Base-by-base conservation (phyloP, 2,113 vertebrate species). In the Amazona vittata region DNA sequence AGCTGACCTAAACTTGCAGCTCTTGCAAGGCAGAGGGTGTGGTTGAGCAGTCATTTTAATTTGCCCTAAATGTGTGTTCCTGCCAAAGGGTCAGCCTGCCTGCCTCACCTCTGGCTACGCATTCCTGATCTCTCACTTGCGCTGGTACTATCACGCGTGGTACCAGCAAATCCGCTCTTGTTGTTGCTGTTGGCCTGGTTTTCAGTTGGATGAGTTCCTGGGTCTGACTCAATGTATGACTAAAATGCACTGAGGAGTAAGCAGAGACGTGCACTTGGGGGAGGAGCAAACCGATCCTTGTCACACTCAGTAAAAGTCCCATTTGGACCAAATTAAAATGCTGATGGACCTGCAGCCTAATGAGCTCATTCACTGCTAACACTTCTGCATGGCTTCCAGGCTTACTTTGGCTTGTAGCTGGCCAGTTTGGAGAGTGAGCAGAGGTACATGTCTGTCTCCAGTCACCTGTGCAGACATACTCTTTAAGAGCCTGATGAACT, bases 201-300 rank as follows among this genome's bases (percentile, higher is more conserved):
- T 80, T 50, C 62, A n/a, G 19, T 6, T 96, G 95, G 85, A 69
- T 83, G 70, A 47, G 28, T 90, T 94, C 94, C 96, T 83, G 88
- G 43, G 10, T 60, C 78, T 95, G 92, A 92, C 85, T 95, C 87
- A 90, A 14, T 0, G 55, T 52, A 5, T 91, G 81, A 64, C 65
- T 67, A 14, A 84, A 93, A 55, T 16, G 9, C 7, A 11, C 44
- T 0, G 1, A 63, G 85, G 55, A 84, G 53, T 37, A 37, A 8
- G 52, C 4, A 3, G 49, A 59, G 79, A 24, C 0, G 1, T 24
- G 69, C 1, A 0, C 28, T 17, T 19, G 16, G 22, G 25, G 37
- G 17, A 83, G 50, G 57, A 76, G 63, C 0, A 2, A 13, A 41
- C 35, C 4, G 8, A 29, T 92, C 18, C 75, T 86, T 12, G 12